Evolutionary conservation across 1,140 invertebrate genomes (phyloP), one percentile per base, ranked within the genome.

Genomic region (Yoshiicerus persimilis): DNA sequence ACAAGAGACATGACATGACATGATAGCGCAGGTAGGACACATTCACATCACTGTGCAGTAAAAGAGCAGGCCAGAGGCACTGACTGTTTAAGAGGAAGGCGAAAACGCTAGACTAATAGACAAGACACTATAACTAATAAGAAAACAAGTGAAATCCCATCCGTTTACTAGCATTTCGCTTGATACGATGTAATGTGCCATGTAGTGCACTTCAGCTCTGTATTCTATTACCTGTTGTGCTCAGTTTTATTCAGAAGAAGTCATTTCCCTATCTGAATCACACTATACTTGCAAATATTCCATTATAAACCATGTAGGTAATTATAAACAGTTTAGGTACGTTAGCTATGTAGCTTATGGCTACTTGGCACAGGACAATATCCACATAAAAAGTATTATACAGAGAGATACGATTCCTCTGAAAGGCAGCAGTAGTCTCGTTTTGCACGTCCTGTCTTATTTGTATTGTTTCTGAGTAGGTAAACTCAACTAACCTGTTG

Each of bases 61-160:
- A n/a, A n/a, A 16, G 47, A 32, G 23, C 75, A 80, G 75, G 75
- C 27, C 75, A 80, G 38, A 80, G 75, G 75, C 75, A 80, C 32
- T 66, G 62, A 66, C n/a, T 66, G 70, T 77, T 77, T 16, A 36
- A 80, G 75, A 80, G 75, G 75, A 80, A 80, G 75, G 32, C 75
- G 34, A 80, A 80, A 80, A 80, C 34, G 30, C 75, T 38, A 36
- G 23, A 2, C 8, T n/a, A 70, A 25, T 80, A 20, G n/a, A 80
- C 32, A 32, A 34, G 30, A 80, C 75, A 16, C 64, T 70, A 70
- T 30, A 27, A 70, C 75, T 80, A 80, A 80, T 80, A 80, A 38
- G 75, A 80, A 80, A 80, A 80, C 75, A 80, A 80, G 75, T 80
- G 75, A 80, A 80, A 80, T 80, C 75, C 75, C 75, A 80, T 80